Evolutionary conservation across 2,113 vertebrate genomes (phyloP), one percentile per base, ranked within the genome.

Genomic region (Rhinoderma darwinii): DNA sequence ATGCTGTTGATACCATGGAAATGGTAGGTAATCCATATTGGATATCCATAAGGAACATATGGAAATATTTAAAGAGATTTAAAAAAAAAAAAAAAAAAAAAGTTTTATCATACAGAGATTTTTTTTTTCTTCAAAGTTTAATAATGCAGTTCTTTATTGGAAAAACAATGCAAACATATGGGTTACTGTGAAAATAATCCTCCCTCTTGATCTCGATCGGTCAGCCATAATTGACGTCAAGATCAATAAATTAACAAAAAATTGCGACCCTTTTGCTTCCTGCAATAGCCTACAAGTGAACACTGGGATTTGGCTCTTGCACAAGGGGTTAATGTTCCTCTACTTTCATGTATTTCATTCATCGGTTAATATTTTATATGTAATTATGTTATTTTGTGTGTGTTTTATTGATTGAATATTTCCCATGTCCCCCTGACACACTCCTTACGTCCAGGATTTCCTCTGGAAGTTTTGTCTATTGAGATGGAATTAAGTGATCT

Each of bases 11-110:
- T 90, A 89, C 93, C 92, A 90, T 92, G 89, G 90, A 91, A 92
- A 92, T 95, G 94, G 94, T 95, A 95, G 95, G 95, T 99, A 96
- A 98, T 99, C 97, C 98, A 99, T 98, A 98, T 99, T 99, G 97
- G 97, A 99, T 99, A 92, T 95, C 93, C 91, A 90, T 94, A 95
- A 93, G 94, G 94, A 93, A 93, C 93, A 91, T 89, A 89, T 95
- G 93, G 90, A 93, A 91, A 92, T 95, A 95, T 95, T 95, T 95
- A 95, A 94, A 93, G 94, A 93, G 94, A 95, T 93, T 93, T 93
- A 89, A 89, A 30, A 41, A 80, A 75, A 85, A 32, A 83, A 93
- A 94, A 94, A 89, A 88, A 35, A 35, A 79, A 77, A 86, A 41
- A 83, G 91, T 92, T 94, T 94, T 94, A 94, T 93, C 92, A 63